Conservation (phyloP, 2,113 vertebrate species). For the Typhlomys cinereus region DNA sequence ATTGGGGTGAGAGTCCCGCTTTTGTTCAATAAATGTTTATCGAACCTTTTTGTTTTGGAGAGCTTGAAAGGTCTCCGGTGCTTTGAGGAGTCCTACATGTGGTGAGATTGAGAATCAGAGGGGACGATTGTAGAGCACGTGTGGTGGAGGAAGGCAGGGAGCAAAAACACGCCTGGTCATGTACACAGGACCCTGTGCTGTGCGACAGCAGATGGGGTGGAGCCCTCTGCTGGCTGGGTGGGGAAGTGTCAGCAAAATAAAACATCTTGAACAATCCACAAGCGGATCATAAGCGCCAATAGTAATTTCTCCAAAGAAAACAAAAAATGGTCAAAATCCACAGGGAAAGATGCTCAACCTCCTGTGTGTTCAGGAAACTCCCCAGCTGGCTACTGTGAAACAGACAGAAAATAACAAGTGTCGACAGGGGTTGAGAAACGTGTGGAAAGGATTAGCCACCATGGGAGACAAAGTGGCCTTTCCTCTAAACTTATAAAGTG, state of each 20-base stretch:
- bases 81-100: not conserved
- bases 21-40: not conserved
- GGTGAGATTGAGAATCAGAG: not conserved
- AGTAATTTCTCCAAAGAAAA: not conserved
- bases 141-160: not conserved
- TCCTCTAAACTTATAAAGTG: too few relatives aligned
- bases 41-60: not conserved
- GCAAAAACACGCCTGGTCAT: not conserved
- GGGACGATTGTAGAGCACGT: not conserved
- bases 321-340: not conserved
- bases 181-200: not conserved
- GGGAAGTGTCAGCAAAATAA: not conserved
- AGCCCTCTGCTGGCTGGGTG: not conserved
- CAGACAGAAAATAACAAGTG: not conserved
- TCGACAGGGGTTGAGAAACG: not conserved
- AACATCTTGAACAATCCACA: not conserved
- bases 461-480: not conserved
- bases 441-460: not conserved
- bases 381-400: not conserved
- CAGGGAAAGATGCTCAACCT: not conserved
- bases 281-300: too few relatives aligned
- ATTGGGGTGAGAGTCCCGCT: not conserved
- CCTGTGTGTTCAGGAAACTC: too few relatives aligned
- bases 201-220: not conserved
- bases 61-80: not conserved